Evolutionary conservation across 2,797 vertebrate genomes (phyloP), one percentile per base, ranked within the genome.

Genomic region (Gymnothorax reevesii): DNA sequence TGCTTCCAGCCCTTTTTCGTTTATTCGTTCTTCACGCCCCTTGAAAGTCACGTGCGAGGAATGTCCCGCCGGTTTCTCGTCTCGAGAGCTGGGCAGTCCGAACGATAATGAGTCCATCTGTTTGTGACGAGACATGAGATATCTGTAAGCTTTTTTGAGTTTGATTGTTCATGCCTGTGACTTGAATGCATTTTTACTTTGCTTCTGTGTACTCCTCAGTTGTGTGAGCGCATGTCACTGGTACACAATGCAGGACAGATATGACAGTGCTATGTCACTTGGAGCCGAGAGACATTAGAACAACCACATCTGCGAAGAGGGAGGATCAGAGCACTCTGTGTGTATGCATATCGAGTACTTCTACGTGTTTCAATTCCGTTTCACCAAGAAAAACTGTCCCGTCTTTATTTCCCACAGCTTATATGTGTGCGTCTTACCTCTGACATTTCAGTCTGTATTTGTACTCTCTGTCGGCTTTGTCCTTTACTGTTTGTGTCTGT

Each of bases 151-250:
- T 97, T 97, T 96, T 97, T 94, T 95, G 96, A 90, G 93, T 96
- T 98, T 97, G 94, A 96, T 42, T 96, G 94, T 96, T 96, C 95
- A 93, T 98, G 97, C 97, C 96, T 95, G 97, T 98, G 97, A 99
- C 97, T 98, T 99, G 98, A 99, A 99, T 99, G 98, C 98, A 99
- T 99, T 99, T 99, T 99, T 99, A 98, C 97, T 98, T 99, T 98
- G 97, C 98, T 98, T 97, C 96, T 97, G 96, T 97, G 97, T 98
- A 97, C 96, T 95, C 97, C 96, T 91, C 96, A 96, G 95, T 97
- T 97, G 96, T 97, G 97, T 94, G 97, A 96, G 95, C 96, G 96
- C 97, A 97, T 99, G 96, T 98, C 96, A 97, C 95, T 98, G 96
- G 96, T 97, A 97, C 96, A 96, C 95, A 96, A 97, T 96, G 93